Evolutionary conservation across 2,888 invertebrate species (phyloP).

Genomic region (Eristalis pertinax): DNA sequence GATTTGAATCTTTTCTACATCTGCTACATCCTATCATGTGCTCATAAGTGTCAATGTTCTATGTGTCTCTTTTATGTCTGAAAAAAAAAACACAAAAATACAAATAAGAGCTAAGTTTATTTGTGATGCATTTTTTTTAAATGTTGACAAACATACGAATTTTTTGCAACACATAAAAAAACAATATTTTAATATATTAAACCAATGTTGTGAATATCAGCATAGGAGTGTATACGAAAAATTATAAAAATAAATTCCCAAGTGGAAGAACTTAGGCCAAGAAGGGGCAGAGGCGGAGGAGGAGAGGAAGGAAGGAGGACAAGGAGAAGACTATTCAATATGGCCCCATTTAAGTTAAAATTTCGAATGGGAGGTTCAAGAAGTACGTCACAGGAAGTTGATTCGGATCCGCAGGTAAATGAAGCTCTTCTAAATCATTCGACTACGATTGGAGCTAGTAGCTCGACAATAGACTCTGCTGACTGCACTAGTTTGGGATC

Average conservation of each 20-base stretch:
- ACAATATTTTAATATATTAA: slow-evolving; percentile 11
- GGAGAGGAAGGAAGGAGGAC: slow-evolving; percentile 59
- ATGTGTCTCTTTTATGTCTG: slow-evolving; percentile 63
- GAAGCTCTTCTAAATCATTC: slow-evolving; percentile 79
- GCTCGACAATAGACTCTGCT: slow-evolving; percentile 80
- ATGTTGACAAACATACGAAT: slow-evolving; percentile 44
- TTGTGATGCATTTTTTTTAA: slow-evolving; percentile 56
- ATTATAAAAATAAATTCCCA: slow-evolving; percentile 66
- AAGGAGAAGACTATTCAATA: slow-evolving; percentile 72
- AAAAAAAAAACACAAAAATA: slow-evolving; percentile 28
- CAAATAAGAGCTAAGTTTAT: slow-evolving; percentile 11
- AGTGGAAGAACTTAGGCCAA: slow-evolving; percentile 65
- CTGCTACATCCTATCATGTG: slow-evolving; percentile 63
- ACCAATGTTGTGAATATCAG: slow-evolving; percentile 60
- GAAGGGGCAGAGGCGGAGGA: slow-evolving; percentile 61
- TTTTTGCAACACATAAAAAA: slow-evolving; percentile 20
- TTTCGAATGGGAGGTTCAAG: slow-evolving; percentile 81
- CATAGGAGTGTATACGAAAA: slow-evolving; percentile 41
- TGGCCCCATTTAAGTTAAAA: slow-evolving; percentile 82
- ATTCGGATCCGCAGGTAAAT: slow-evolving; percentile 80
- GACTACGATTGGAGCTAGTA: slow-evolving; percentile 79
- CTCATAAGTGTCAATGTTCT: slow-evolving; percentile 69
- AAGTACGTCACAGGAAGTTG: slow-evolving; percentile 81
- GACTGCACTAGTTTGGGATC: slow-evolving; percentile 80
- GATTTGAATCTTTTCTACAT: slow-evolving; percentile 67